Evolutionary conservation across 2,888 invertebrate species (phyloP).

Genomic region (Tethea ocularis): DNA sequence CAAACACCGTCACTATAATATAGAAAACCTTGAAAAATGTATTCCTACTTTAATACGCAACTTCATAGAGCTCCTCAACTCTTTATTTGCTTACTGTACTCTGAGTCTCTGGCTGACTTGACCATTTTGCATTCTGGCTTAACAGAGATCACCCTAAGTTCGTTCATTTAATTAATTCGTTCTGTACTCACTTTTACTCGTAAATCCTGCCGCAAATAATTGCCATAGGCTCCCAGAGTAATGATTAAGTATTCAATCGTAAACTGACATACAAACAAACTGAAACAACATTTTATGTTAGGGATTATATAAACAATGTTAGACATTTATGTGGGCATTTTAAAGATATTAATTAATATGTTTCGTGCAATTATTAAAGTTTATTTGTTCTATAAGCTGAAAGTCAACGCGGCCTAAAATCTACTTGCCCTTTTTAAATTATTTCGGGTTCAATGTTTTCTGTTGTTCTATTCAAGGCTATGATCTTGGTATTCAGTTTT

Average conservation of each 20-base stretch:
- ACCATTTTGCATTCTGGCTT: not conserved
- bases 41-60: not conserved
- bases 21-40: too few species aligned
- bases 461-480: too few species aligned
- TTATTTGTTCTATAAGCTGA: too few species aligned
- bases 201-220: constrained; percentile 32
- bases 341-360: too few species aligned
- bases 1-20: too few species aligned
- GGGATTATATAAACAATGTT: constrained; percentile 1
- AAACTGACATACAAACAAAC: constrained; percentile 12
- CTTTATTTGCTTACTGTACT: not conserved
- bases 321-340: too few species aligned
- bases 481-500: too few species aligned
- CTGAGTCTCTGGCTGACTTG: too few species aligned
- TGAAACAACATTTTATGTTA: constrained; percentile 8
- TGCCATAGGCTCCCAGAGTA: constrained; percentile 22
- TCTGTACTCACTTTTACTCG: constrained; percentile 9
- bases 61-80: not conserved
- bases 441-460: too few species aligned
- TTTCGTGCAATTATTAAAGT: too few species aligned
- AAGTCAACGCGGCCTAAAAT: too few species aligned
- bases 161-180: constrained; percentile 9
- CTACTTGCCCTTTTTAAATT: too few species aligned
- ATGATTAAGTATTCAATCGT: constrained; percentile 20
- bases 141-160: constrained; percentile 13